phyloP scores from a whole-genome alignment of 2,888 invertebrate species.

The Strigamia transsilvanica region DNA sequence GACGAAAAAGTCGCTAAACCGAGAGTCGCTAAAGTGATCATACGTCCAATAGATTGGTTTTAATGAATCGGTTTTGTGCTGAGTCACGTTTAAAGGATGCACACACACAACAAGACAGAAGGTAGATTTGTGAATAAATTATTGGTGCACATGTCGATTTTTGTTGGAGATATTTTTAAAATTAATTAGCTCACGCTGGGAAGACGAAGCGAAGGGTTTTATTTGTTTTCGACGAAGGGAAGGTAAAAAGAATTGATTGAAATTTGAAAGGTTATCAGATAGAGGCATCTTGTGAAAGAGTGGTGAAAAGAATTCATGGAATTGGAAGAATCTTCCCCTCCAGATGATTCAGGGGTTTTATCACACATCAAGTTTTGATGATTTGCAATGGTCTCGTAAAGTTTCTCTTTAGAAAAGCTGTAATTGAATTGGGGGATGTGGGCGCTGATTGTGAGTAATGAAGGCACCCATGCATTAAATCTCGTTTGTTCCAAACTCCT shows the following conservation, averaged over 20 bases:
- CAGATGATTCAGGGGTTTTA: conserved; percentile 13
- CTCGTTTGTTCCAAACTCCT: conserved; percentile 19
- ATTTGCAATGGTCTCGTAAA: conserved; percentile 29
- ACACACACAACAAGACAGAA: background rate
- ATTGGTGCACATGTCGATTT: background rate
- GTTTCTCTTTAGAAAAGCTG: conserved; percentile 38
- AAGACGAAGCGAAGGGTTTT: background rate
- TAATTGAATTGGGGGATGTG: conserved; percentile 15
- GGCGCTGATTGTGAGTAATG: conserved; percentile 17
- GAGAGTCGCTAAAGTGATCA: too few relatives aligned
- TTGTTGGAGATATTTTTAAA: background rate
- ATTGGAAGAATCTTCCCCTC: background rate
- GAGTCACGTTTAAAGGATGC: too few relatives aligned
- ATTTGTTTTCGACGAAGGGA: conserved; percentile 4
- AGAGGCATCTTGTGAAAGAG: background rate
- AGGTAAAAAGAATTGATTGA: conserved; percentile 7
- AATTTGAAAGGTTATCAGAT: background rate
- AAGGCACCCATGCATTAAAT: conserved; percentile 6
- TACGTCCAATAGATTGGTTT: too few relatives aligned
- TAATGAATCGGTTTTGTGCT: too few relatives aligned
- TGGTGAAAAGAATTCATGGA: background rate
- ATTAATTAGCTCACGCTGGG: background rate
- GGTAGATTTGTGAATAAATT: background rate
- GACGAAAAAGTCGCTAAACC: too few relatives aligned
- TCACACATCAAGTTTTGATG: conserved; percentile 27